phyloP scores from a whole-genome alignment of 2,113 vertebrate genomes.

The Sebastes fasciatus region DNA sequence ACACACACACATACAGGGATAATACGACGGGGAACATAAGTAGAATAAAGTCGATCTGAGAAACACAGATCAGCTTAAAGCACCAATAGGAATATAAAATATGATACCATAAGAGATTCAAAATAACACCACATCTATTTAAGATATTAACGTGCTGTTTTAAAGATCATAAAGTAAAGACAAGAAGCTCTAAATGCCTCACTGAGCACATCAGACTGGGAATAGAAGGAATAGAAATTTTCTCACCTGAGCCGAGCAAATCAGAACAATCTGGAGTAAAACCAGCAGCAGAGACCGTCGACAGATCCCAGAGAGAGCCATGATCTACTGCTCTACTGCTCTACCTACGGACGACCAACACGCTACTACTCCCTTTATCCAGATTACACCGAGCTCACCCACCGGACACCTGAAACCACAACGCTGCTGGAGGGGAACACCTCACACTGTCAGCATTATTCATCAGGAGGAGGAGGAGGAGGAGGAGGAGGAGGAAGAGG shows the following conservation, averaged over 20 bases:
- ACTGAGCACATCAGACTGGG: background rate
- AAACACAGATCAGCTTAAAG: background rate
- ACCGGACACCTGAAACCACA: no score
- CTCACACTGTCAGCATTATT: no score
- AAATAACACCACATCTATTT: no score
- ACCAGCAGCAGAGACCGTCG: conserved; percentile 79
- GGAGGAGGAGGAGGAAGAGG: no score
- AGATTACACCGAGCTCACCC: no score
- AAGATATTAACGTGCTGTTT: background rate
- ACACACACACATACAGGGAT: background rate
- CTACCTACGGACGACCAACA: no score
- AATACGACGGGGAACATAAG: background rate
- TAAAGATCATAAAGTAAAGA: background rate
- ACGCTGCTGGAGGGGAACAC: no score
- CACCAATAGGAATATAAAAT: background rate
- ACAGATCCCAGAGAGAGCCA: conserved; percentile 76
- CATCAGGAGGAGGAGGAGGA: no score
- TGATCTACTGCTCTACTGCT: conserved; percentile 61
- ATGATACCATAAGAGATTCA: background rate
- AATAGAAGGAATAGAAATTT: conserved; percentile 33
- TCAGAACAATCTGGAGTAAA: conserved; percentile 86
- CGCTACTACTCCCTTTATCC: no score
- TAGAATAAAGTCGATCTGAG: background rate
- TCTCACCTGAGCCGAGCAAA: conserved; percentile 93
- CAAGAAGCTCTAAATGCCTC: background rate